These are phyloP conservation scores for Cepphus grylle DNA, from an alignment of 2,113 vertebrate genomes.

Conservation along the genomic window DNA sequence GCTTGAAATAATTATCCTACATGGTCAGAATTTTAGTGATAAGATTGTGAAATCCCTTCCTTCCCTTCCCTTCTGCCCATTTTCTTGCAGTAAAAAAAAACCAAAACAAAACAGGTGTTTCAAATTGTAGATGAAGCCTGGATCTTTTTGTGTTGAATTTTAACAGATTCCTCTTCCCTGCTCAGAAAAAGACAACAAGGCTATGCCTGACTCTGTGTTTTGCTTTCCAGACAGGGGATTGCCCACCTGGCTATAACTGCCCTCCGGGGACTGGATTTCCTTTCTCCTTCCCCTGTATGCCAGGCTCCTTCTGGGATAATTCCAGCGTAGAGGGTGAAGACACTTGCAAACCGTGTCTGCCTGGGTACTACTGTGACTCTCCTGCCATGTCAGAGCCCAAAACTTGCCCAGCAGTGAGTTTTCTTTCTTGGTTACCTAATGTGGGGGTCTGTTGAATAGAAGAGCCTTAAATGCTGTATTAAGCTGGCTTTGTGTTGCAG, in stretches of 20 bases:
- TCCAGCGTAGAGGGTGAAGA: constrained; percentile 66
- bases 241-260: constrained; percentile 83
- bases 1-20: not conserved
- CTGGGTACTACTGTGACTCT: constrained; percentile 78
- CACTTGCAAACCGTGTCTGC: constrained; percentile 74
- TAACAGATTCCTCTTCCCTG: not conserved
- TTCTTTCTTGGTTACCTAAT: too few species aligned
- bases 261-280: constrained; percentile 82
- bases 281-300: constrained; percentile 78
- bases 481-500: constrained; percentile 51
- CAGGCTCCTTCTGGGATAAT: constrained; percentile 80
- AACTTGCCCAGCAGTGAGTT: constrained; percentile 78
- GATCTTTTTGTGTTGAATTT: not conserved
- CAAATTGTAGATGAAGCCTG: not conserved
- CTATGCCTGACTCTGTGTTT: not conserved
- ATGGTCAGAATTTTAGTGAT: not conserved
- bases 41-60: not conserved
- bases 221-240: constrained; percentile 79
- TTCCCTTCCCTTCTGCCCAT: not conserved
- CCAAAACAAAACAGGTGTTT: not conserved
- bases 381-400: constrained; percentile 73
- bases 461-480: not conserved
- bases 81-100: not conserved
- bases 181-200: not conserved
- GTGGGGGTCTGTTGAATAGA: accelerated